A percentile compares a stretch with the other conserved stretches of the same genome.
phyloP scores from a whole-genome alignment of 2,113 vertebrate genomes.

The Halcyon malimbica region DNA sequence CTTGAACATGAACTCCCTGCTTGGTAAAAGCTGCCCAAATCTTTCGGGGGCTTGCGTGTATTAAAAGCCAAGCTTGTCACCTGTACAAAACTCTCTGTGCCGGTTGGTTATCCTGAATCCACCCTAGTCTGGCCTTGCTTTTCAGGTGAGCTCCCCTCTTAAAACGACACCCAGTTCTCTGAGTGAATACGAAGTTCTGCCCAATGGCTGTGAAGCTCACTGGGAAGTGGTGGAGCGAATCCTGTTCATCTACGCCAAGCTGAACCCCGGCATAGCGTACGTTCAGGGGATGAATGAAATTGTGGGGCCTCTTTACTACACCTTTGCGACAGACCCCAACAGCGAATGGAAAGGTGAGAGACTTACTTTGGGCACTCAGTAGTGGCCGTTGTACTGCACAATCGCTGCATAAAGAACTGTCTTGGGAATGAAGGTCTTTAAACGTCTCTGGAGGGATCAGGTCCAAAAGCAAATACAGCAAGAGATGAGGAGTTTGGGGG shows the following conservation, averaged over 20 bases:
- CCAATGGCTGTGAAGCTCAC: slow-evolving; percentile 92
- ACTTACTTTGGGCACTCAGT: not conserved
- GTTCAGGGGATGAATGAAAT: slow-evolving; percentile 99
- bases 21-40: not conserved
- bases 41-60: fast-evolving
- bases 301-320: slow-evolving; percentile 96
- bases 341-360: slow-evolving; percentile 90
- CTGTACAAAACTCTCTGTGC: not conserved
- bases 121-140: not conserved
- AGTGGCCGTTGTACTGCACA: fast-evolving
- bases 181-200: slow-evolving; percentile 88
- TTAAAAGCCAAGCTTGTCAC: not conserved
- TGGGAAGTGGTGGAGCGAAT: slow-evolving; percentile 99
- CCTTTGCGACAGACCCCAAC: slow-evolving; percentile 95
- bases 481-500: not conserved
- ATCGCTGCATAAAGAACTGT: not conserved
- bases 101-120: not conserved
- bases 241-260: slow-evolving; percentile 98
- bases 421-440: not conserved
- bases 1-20: not conserved
- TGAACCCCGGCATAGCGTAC: slow-evolving; percentile 96
- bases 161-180: slow-evolving; percentile 82
- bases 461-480: not conserved
- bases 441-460: not conserved
- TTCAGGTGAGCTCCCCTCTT: slow-evolving; percentile 92